Conservation (phyloP, 2,888 invertebrate genomes). For the Dimorphilus gyrociliatus region DNA sequence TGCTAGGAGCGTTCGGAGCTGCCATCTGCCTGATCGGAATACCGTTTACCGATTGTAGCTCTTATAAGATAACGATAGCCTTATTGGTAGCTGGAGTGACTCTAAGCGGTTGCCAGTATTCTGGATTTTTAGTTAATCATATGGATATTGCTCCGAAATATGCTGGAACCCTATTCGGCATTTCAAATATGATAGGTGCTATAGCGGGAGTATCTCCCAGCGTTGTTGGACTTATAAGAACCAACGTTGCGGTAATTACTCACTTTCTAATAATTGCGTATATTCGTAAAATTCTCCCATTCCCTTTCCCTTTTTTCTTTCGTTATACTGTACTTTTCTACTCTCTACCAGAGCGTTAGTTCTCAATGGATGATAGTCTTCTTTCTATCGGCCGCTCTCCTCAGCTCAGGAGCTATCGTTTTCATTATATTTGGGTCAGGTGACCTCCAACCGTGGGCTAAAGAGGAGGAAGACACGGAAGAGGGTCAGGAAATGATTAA, state of each 20-base stretch:
- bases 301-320: too few relatives aligned
- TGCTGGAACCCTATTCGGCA: slow-evolving; percentile 33
- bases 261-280: too few relatives aligned
- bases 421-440: slow-evolving; percentile 17
- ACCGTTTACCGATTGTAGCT: slow-evolving; percentile 28
- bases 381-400: slow-evolving; percentile 60
- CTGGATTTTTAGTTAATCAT: slow-evolving; percentile 35
- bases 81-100: slow-evolving; percentile 25
- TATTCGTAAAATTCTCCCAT: too few relatives aligned
- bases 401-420: slow-evolving; percentile 45
- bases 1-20: slow-evolving; percentile 26
- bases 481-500: slow-evolving; percentile 2
- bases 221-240: too few relatives aligned
- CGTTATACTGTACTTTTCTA: too few relatives aligned
- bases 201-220: too few relatives aligned
- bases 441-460: slow-evolving; percentile 15
- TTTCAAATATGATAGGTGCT: slow-evolving; percentile 33
- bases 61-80: slow-evolving; percentile 19
- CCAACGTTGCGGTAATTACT: too few relatives aligned
- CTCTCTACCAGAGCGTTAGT: too few relatives aligned
- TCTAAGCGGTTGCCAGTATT: slow-evolving; percentile 25
- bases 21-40: slow-evolving; percentile 25
- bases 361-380: slow-evolving; percentile 55
- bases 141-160: slow-evolving; percentile 35
- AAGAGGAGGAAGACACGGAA: slow-evolving; percentile 2